phyloP scores from a whole-genome alignment of 2,888 invertebrate species.

The Hydrotaea cyrtoneurina region DNA sequence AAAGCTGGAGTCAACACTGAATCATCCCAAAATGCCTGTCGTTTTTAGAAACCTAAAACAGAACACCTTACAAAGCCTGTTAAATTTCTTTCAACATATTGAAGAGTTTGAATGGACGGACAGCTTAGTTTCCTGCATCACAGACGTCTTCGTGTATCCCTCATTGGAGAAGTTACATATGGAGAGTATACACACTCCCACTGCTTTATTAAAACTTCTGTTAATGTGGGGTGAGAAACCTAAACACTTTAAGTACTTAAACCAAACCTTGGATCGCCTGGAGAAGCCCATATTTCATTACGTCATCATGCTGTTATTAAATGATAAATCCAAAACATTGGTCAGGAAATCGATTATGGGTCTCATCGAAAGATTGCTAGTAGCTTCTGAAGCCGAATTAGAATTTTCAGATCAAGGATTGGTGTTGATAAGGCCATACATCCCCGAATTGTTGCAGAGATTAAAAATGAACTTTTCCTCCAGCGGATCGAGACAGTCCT shows the following conservation, averaged over 20 bases:
- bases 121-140: constrained; percentile 88
- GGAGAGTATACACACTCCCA: constrained; percentile 92
- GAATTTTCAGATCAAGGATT: constrained; percentile 82
- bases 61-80: constrained; percentile 84
- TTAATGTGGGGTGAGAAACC: constrained; percentile 90
- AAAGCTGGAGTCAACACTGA: constrained; percentile 74
- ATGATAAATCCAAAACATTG: constrained; percentile 84
- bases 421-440: constrained; percentile 87
- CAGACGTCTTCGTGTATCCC: constrained; percentile 91
- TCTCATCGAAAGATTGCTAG: constrained; percentile 88
- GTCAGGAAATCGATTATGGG: constrained; percentile 88
- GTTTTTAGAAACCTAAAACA: constrained; percentile 86
- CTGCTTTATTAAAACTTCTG: constrained; percentile 90
- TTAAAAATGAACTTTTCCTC: constrained; percentile 85
- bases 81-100: constrained; percentile 90
- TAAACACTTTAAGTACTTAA: constrained; percentile 87
- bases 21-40: constrained; percentile 82
- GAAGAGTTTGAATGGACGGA: constrained; percentile 88
- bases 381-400: constrained; percentile 80
- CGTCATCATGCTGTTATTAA: constrained; percentile 87
- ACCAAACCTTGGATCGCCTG: constrained; percentile 82
- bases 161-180: constrained; percentile 87
- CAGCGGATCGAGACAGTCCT: constrained; percentile 80
- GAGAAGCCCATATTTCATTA: constrained; percentile 82
- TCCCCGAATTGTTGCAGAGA: constrained; percentile 86